Conservation (phyloP, 2,797 vertebrate genomes). For the Orestias chungarensis region DNA sequence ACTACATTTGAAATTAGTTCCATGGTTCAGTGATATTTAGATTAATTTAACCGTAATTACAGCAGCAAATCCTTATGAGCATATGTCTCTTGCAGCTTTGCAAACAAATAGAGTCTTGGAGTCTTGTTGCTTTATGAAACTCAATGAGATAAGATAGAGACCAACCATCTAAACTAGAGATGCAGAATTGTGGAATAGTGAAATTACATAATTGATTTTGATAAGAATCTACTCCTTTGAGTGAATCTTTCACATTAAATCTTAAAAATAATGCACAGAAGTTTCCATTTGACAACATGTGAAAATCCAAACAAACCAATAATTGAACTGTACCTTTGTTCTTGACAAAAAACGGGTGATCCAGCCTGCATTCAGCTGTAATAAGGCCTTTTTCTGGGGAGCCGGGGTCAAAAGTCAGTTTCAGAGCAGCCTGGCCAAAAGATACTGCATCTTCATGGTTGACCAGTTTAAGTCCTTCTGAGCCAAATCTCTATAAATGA, state of each 20-base stretch:
- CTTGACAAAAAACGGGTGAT: conserved; percentile 98
- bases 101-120: background rate
- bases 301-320: background rate
- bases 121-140: background rate
- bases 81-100: background rate
- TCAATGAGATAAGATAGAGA: background rate
- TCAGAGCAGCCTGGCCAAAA: conserved; percentile 93
- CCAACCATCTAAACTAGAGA: background rate
- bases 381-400: conserved; percentile 88
- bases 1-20: background rate
- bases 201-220: background rate
- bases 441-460: conserved; percentile 93
- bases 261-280: background rate
- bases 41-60: background rate
- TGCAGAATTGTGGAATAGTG: background rate
- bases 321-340: conserved; percentile 88
- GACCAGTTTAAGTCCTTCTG: conserved; percentile 92
- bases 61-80: background rate
- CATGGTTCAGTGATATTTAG: background rate
- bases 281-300: background rate
- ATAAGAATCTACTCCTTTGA: background rate
- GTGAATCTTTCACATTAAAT: background rate
- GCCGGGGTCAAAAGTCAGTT: conserved; percentile 96
- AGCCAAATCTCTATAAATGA: conserved; percentile 87
- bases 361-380: conserved; percentile 93